These are phyloP conservation scores for Zosterops borbonicus DNA, from an alignment of 2,113 vertebrate genomes.

Conservation along the genomic window DNA sequence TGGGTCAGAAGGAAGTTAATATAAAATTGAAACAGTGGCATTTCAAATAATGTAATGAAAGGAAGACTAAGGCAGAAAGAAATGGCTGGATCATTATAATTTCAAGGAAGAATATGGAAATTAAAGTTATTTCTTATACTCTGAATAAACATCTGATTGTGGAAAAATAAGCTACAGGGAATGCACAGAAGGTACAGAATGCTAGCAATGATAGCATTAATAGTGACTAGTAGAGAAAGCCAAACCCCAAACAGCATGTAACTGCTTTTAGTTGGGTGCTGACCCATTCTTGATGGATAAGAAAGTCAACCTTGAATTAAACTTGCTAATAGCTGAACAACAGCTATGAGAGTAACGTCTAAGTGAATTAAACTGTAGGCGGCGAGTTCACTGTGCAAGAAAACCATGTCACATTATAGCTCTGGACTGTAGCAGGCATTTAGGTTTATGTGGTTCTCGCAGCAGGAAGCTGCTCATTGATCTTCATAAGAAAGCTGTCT, in stretches of 20 bases:
- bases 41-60: not conserved
- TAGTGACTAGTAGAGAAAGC: not conserved
- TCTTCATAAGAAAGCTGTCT: not conserved
- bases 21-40: not conserved
- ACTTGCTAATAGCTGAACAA: not conserved
- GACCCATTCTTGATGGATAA: not conserved
- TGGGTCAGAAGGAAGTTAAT: not conserved
- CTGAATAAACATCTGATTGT: not conserved
- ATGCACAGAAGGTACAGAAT: not conserved
- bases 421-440: not conserved
- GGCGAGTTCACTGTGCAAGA: not conserved
- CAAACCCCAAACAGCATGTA: not conserved
- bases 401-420: not conserved
- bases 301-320: not conserved
- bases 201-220: not conserved
- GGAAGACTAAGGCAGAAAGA: not conserved
- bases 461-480: not conserved
- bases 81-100: not conserved
- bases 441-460: not conserved
- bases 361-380: not conserved
- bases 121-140: not conserved
- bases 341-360: not conserved
- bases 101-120: conserved; percentile 4
- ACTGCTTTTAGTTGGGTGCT: not conserved
- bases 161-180: not conserved